A percentile compares a stretch with the other conserved stretches of the same genome.
Conservation (phyloP, 2,888 invertebrate species). For the Polymixis lichenea region DNA sequence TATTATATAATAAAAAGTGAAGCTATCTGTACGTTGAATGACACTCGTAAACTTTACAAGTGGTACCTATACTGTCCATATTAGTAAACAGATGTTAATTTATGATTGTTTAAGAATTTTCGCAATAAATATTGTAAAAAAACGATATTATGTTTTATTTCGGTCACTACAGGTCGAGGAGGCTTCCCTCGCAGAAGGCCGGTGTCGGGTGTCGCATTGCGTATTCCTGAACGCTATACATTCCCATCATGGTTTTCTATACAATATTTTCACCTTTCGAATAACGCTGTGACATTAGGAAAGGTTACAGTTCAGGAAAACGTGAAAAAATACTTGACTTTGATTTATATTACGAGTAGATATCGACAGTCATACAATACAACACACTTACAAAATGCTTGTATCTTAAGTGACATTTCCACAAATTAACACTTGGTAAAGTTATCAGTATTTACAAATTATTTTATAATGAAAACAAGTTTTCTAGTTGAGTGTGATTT, state of each 20-base stretch:
- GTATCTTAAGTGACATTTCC: constrained; percentile 7
- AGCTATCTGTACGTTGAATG: constrained; percentile 47
- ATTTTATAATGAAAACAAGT: background rate
- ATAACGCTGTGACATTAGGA: constrained; percentile 51
- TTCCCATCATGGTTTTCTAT: constrained; percentile 10
- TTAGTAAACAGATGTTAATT: constrained; percentile 78
- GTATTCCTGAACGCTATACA: constrained; percentile 45
- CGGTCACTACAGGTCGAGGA: background rate
- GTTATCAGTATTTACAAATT: background rate
- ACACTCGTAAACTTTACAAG: constrained; percentile 68
- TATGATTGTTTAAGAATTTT: constrained; percentile 78
- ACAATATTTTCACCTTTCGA: constrained; percentile 55
- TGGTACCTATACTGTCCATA: constrained; percentile 75
- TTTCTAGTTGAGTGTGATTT: background rate
- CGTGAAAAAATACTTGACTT: background rate
- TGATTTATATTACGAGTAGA: constrained; percentile 19
- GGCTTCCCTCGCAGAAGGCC: constrained; percentile 6
- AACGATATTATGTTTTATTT: constrained; percentile 52
- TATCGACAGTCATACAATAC: background rate
- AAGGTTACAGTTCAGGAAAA: constrained; percentile 53
- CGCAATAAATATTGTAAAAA: constrained; percentile 76
- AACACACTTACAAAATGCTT: no score
- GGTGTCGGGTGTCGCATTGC: constrained; percentile 61
- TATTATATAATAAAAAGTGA: constrained; percentile 57
- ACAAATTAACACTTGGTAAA: constrained; percentile 2